Conservation (phyloP, 2,888 invertebrate species). For the Escarpia spicata region DNA sequence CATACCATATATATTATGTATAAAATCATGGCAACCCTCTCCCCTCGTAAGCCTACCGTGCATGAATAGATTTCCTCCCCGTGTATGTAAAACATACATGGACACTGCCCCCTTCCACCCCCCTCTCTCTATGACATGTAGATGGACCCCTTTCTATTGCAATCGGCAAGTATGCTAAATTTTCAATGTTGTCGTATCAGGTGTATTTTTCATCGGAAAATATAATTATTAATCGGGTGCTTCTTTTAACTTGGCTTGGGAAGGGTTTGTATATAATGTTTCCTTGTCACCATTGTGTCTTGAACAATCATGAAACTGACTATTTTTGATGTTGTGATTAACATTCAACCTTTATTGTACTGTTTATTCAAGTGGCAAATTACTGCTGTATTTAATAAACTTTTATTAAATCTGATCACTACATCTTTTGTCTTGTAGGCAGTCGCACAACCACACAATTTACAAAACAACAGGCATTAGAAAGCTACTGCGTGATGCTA, state of each 20-base stretch:
- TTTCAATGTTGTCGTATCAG: too few relatives aligned
- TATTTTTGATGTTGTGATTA: neutral
- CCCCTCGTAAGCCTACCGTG: too few relatives aligned
- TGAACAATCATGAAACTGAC: neutral
- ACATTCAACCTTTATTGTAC: neutral
- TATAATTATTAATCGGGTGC: neutral
- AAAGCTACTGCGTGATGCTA: too few relatives aligned
- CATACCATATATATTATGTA: too few relatives aligned
- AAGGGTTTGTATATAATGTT: neutral
- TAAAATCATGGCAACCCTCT: too few relatives aligned
- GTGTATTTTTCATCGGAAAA: neutral
- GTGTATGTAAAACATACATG: neutral
- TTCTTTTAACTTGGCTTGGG: neutral
- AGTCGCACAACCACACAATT: too few relatives aligned
- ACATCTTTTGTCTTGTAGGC: neutral
- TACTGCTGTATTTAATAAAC: neutral
- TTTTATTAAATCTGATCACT: neutral
- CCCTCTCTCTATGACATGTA: neutral
- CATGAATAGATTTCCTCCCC: too few relatives aligned
- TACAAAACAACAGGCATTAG: too few relatives aligned
- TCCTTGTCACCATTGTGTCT: slow-evolving; percentile 8
- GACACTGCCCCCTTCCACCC: too few relatives aligned
- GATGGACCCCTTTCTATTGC: neutral
- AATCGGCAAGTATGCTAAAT: neutral
- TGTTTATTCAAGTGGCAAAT: neutral